A percentile compares a stretch with the other conserved stretches of the same genome.
phyloP scores from a whole-genome alignment of 1,140 invertebrate genomes.

The Dendrolimus kikuchii region DNA sequence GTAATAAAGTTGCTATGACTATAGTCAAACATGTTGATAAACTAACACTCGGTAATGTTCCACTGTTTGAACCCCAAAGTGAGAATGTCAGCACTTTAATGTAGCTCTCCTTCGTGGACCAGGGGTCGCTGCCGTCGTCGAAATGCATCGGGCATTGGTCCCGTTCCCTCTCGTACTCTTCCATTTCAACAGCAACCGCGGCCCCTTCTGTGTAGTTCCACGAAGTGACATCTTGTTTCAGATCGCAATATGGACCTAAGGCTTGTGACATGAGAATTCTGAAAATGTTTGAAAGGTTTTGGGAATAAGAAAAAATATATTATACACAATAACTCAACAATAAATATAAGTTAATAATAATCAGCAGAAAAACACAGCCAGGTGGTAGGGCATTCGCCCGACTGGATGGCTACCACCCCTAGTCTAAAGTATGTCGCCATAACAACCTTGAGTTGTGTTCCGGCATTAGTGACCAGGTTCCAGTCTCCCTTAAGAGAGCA shows the following conservation, averaged over 20 bases:
- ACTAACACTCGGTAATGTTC: conserved; percentile 3
- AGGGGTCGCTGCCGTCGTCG: conserved; percentile 92
- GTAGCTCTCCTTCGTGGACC: conserved; percentile 80
- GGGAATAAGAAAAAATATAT: background rate
- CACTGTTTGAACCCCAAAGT: conserved; percentile 42
- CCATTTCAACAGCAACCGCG: conserved; percentile 90
- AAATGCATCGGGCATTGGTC: conserved; percentile 97
- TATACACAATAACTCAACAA: too few relatives aligned
- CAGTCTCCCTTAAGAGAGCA: too few relatives aligned
- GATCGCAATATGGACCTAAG: conserved; percentile 91
- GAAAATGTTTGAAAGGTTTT: conserved; percentile 20
- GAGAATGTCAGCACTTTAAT: conserved; percentile 79
- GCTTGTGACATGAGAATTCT: conserved; percentile 75
- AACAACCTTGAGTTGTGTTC: too few relatives aligned
- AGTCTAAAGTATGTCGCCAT: too few relatives aligned
- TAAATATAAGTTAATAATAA: too few relatives aligned
- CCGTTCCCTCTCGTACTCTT: conserved; percentile 93
- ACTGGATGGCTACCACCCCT: too few relatives aligned
- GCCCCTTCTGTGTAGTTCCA: conserved; percentile 92
- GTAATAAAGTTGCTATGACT: conserved; percentile 16
- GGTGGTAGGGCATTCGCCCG: too few relatives aligned
- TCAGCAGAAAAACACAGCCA: too few relatives aligned
- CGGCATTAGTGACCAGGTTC: too few relatives aligned
- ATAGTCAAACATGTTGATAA: conserved; percentile 10
- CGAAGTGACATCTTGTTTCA: conserved; percentile 92